Evolutionary conservation across 2,888 invertebrate species (phyloP).

Genomic region (Cephus pygmeus): DNA sequence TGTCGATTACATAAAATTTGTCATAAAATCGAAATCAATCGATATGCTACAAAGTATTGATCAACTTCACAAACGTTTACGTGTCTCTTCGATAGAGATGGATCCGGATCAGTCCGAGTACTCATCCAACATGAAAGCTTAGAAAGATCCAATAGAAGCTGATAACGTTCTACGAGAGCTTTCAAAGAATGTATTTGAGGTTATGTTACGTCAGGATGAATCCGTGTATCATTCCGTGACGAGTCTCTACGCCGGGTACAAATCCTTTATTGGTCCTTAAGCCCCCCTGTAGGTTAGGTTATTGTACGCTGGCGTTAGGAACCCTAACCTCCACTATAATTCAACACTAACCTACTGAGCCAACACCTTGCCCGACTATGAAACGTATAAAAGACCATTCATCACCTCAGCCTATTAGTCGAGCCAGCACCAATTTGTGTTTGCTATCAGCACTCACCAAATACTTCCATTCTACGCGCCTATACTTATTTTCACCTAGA

Average conservation of each 20-base stretch:
- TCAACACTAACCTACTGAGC: slow-evolving; percentile 51
- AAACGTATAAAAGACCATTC: slow-evolving; percentile 47
- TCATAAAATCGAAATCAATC: too few relatives aligned
- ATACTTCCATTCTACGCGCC: slow-evolving; percentile 5
- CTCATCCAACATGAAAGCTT: too few relatives aligned
- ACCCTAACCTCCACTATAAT: slow-evolving; percentile 48
- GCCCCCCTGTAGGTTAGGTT: slow-evolving; percentile 45
- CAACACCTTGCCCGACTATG: slow-evolving; percentile 41
- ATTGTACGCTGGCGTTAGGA: slow-evolving; percentile 44
- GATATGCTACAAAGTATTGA: too few relatives aligned
- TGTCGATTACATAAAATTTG: too few relatives aligned
- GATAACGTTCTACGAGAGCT: too few relatives aligned
- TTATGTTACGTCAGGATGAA: neutral
- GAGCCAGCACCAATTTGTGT: slow-evolving; percentile 45
- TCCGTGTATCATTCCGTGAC: neutral
- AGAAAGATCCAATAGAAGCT: too few relatives aligned
- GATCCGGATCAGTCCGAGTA: too few relatives aligned
- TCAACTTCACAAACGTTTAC: too few relatives aligned
- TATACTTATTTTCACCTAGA: slow-evolving; percentile 1
- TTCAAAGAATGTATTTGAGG: neutral
- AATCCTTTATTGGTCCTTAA: neutral
- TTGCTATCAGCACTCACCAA: slow-evolving; percentile 40
- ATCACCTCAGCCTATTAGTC: slow-evolving; percentile 45
- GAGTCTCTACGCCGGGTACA: neutral
- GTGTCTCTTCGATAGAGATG: too few relatives aligned